Evolutionary conservation across 2,888 invertebrate genomes (phyloP), one percentile per base, ranked within the genome.

Genomic region (Hirudinaria manillensis): DNA sequence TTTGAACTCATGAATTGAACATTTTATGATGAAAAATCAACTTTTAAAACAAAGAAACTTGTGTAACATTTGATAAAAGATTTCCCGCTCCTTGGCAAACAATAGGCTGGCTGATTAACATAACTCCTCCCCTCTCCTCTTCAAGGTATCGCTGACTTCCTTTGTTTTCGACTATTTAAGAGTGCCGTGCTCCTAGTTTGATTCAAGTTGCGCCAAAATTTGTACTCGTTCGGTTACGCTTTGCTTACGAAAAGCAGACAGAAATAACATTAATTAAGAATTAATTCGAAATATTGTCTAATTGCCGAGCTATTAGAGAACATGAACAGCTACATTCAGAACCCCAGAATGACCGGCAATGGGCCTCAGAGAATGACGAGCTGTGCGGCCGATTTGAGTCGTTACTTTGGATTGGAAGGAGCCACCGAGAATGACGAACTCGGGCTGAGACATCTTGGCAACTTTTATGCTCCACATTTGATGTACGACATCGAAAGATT

Each of bases 401-500:
- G 56, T 56, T 36, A 56, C 56, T 72, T 36, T 61, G 72, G 72
- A 72, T 56, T 38, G 61, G 38, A 29, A 24, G 71, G 24, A 19
- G 51, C 71, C 7, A 55, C 32, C 38, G 51, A 51, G 38, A 45
- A 45, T 45, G 77, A 77, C 72, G 75, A 70, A 36, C 61, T 77
- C 24, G 77, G 77, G 29, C 53, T 77, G 34, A 56, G 56, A 27
- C 53, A 24, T 53, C 75, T 77, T 32, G 38, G 56, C 38, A 56
- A 74, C 51, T 75, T 75, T 72, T 77, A 77, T 70, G 75, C 77
- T 16, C 77, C 77, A 10, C 53, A 77, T 51, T 53, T 77, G 67
- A 68, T 70, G 45, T 27, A 65, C 27, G 77, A 77, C 51, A 56
- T 77, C 51, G 77, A 77, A 34, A 38, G 77, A 34, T 67, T 77